These are phyloP conservation scores for Coenobita brevimanus DNA, from an alignment of 1,140 invertebrate species.

Conservation along the genomic window DNA sequence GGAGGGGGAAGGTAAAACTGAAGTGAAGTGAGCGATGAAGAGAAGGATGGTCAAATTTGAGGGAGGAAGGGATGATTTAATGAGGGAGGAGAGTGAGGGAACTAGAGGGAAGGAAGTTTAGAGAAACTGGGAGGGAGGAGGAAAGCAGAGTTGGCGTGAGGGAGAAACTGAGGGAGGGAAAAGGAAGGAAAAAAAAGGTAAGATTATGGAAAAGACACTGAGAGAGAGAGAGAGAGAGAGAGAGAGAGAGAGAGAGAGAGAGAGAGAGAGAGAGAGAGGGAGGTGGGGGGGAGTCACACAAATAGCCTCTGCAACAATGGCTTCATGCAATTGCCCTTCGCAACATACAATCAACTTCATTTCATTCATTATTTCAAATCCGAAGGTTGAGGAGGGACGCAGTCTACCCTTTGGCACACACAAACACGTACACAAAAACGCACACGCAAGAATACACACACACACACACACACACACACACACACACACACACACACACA, in stretches of 20 bases:
- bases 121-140: neutral
- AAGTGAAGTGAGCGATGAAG: neutral
- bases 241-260: too few species aligned
- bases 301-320: slow-evolving; percentile 43
- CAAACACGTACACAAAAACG: neutral
- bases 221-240: too few species aligned
- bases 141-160: neutral
- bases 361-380: slow-evolving; percentile 62
- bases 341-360: slow-evolving; percentile 60
- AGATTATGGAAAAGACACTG: too few species aligned
- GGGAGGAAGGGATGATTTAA: neutral
- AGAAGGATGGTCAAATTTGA: neutral
- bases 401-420: neutral
- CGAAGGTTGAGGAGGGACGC: neutral
- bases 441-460: too few species aligned
- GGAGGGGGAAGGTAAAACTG: neutral
- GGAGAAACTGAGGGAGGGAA: too few species aligned
- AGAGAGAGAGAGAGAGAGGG: neutral
- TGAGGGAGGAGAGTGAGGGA: neutral
- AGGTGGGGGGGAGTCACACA: neutral
- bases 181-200: too few species aligned
- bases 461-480: slow-evolving; percentile 22
- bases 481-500: slow-evolving; percentile 22
- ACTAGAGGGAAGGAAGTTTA: neutral
- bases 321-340: slow-evolving; percentile 29